Percentiles rank a stretch among this genome's conserved stretches.
Evolutionary conservation across 2,888 invertebrate species (phyloP).

Genomic region (Machimus atricapillus): DNA sequence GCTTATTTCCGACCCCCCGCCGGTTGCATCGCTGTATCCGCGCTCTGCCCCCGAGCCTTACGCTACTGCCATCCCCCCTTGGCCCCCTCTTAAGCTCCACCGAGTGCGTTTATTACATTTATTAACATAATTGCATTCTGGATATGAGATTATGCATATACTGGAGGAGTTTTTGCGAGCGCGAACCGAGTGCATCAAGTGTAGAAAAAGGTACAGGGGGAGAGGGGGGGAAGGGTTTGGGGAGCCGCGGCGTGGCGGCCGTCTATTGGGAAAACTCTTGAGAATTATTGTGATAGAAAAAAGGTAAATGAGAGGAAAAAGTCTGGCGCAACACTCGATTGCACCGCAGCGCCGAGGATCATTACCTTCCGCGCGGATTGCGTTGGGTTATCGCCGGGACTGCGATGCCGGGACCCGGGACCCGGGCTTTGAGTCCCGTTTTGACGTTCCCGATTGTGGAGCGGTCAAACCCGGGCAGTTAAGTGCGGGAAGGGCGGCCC

Average conservation of each 20-base stretch:
- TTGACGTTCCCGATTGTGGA: conserved; percentile 31
- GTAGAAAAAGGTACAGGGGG: not conserved
- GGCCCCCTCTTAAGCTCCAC: not conserved
- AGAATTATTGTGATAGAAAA: conserved; percentile 32
- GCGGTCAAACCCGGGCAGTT: conserved; percentile 20
- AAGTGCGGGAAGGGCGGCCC: not conserved
- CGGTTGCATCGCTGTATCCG: not conserved
- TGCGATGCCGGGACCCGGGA: not conserved
- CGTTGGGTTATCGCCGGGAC: not conserved
- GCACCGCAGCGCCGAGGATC: conserved; percentile 13
- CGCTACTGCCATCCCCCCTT: not conserved
- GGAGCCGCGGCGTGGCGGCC: not conserved
- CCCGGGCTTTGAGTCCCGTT: not conserved
- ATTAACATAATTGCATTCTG: conserved; percentile 46
- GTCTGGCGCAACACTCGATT: conserved; percentile 31
- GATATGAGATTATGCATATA: conserved; percentile 42
- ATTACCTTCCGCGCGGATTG: conserved; percentile 16
- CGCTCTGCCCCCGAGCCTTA: not conserved
- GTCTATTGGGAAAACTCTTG: conserved; percentile 30
- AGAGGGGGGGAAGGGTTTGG: not conserved
- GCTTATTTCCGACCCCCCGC: conserved; percentile 14
- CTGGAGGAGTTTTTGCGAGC: conserved; percentile 31
- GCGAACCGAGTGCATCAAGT: not conserved
- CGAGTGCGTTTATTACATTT: conserved; percentile 46
- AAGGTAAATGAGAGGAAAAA: conserved; percentile 38